These are phyloP conservation scores for Scaptomyza parva DNA, from an alignment of 2,888 invertebrate genomes.

Conservation along the genomic window DNA sequence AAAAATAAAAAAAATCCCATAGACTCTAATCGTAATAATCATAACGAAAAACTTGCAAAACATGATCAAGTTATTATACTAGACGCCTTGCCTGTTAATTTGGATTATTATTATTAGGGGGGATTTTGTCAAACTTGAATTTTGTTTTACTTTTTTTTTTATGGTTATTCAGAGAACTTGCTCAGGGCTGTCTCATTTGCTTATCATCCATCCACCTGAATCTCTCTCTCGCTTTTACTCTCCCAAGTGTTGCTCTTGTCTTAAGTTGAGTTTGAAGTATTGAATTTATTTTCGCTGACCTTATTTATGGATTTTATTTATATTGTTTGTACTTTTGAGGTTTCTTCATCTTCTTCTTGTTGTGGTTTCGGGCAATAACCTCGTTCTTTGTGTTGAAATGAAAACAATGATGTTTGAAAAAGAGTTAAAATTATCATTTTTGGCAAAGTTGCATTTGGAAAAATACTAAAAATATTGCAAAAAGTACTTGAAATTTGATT, in stretches of 20 bases:
- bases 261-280: constrained; percentile 9
- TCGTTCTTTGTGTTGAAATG: constrained; percentile 7
- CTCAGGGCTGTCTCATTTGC: constrained; percentile 20
- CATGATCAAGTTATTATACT: constrained; percentile 29
- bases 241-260: constrained; percentile 43
- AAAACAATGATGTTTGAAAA: neutral
- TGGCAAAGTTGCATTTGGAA: neutral
- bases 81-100: constrained; percentile 21
- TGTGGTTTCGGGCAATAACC: constrained; percentile 46
- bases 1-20: constrained; percentile 7
- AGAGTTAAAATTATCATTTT: neutral
- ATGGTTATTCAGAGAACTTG: constrained; percentile 20
- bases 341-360: constrained; percentile 15
- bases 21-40: no score
- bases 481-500: neutral
- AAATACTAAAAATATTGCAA: neutral
- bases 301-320: constrained; percentile 28
- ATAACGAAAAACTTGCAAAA: constrained; percentile 57
- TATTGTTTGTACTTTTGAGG: constrained; percentile 8
- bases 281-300: constrained; percentile 49
- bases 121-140: constrained; percentile 51
- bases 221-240: constrained; percentile 4
- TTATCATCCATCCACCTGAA: constrained; percentile 31
- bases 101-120: constrained; percentile 44
- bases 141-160: constrained; percentile 3